phyloP scores from a whole-genome alignment of 2,113 vertebrate species.

The Tursiops truncatus region DNA sequence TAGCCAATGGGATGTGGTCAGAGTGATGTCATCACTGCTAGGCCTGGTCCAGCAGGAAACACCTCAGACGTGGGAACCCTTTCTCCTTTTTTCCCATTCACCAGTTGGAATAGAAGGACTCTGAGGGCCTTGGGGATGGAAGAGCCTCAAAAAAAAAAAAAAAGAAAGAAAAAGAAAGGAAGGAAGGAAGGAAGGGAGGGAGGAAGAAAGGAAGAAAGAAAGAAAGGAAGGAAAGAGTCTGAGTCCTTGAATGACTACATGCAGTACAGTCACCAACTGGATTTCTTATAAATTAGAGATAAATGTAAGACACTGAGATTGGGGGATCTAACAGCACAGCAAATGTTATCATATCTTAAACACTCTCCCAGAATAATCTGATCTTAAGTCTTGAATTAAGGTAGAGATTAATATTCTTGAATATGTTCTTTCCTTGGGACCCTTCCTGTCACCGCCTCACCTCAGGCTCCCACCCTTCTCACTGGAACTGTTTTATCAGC shows the following conservation, averaged over 20 bases:
- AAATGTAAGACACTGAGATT: background rate
- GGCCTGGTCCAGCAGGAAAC: background rate
- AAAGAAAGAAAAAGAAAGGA: no score
- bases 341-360: background rate
- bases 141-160: background rate
- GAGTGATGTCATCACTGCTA: background rate
- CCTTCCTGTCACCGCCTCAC: background rate
- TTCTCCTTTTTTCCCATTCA: background rate
- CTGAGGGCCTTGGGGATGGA: background rate
- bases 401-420: background rate
- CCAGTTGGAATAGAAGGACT: background rate
- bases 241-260: background rate
- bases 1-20: background rate
- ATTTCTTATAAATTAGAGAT: background rate
- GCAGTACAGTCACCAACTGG: background rate
- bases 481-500: no score
- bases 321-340: background rate
- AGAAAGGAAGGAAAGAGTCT: background rate
- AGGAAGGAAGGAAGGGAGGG: no score
- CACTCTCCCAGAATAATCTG: background rate
- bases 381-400: background rate
- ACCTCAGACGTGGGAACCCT: fast-evolving
- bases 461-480: background rate
- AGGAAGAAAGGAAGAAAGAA: no score
- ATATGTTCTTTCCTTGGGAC: background rate